These are phyloP conservation scores for Silurus aristotelis DNA, from an alignment of 2,797 vertebrate genomes.

Conservation along the genomic window DNA sequence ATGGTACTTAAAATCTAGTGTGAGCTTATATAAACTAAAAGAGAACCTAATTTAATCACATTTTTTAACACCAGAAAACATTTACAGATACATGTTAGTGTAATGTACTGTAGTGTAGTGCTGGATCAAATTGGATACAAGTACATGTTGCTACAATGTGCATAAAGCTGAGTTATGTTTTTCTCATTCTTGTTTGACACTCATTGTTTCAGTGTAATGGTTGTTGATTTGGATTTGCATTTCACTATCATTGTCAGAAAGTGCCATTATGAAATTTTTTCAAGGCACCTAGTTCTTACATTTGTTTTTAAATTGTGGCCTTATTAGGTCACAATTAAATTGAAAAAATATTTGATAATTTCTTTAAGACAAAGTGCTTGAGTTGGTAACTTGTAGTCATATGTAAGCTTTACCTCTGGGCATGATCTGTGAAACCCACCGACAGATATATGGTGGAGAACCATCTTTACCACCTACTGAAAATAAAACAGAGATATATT, in stretches of 20 bases:
- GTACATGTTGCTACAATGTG: not conserved
- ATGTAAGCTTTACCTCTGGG: not conserved
- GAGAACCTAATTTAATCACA: not conserved
- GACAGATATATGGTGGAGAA: not conserved
- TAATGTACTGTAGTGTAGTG: not conserved
- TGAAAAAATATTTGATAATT: not conserved
- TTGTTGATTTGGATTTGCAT: not conserved
- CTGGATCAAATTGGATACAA: not conserved
- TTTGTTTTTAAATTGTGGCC: too few relatives aligned
- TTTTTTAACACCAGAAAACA: not conserved
- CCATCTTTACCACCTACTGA: not conserved
- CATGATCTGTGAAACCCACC: not conserved
- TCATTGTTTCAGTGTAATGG: not conserved
- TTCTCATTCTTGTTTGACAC: not conserved
- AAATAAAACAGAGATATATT: not conserved
- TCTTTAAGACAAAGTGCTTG: not conserved
- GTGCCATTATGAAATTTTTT: not conserved
- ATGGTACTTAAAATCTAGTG: not conserved
- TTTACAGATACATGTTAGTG: not conserved
- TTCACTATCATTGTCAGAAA: not conserved
- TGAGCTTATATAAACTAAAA: not conserved
- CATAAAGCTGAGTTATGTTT: not conserved
- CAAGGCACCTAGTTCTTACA: not conserved
- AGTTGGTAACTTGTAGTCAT: not conserved
- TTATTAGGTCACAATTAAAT: not conserved